phyloP scores from a whole-genome alignment of 1,140 invertebrate species.

The Drosophila bifasciata region DNA sequence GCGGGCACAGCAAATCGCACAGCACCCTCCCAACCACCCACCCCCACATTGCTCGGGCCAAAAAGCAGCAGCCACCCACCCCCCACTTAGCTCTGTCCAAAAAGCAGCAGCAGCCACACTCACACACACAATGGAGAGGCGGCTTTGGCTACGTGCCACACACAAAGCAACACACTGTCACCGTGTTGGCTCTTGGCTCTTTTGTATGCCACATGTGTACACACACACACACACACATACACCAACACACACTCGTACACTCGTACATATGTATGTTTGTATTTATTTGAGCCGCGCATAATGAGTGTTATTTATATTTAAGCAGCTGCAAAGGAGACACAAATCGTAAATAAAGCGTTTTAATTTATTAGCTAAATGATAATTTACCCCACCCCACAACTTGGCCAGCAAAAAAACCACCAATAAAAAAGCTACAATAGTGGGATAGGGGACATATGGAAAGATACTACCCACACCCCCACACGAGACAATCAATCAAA shows the following conservation, averaged over 20 bases:
- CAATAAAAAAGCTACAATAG: constrained; percentile 6
- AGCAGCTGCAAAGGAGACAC: constrained; percentile 58
- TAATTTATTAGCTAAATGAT: constrained; percentile 57
- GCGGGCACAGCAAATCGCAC: constrained; percentile 25
- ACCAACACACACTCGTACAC: too few species aligned
- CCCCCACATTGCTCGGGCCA: constrained; percentile 25
- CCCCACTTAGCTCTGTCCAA: too few species aligned
- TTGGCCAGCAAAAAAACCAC: not conserved
- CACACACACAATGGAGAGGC: not conserved
- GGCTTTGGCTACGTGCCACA: constrained; percentile 52
- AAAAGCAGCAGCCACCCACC: constrained; percentile 23
- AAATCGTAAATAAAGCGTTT: constrained; percentile 58
- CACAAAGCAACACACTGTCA: constrained; percentile 22
- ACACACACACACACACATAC: not conserved
- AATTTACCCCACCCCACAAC: constrained; percentile 26
- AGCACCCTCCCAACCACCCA: too few species aligned
- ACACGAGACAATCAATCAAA: constrained; percentile 51
- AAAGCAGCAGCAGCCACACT: constrained; percentile 16
- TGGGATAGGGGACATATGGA: constrained; percentile 9
- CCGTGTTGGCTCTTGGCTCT: constrained; percentile 15
- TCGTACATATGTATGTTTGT: constrained; percentile 18
- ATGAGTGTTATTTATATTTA: constrained; percentile 76
- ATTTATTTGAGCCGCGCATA: constrained; percentile 68
- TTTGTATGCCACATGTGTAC: constrained; percentile 58
- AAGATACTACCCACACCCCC: not conserved